Evolutionary conservation across 2,888 invertebrate species (phyloP), one percentile per base, ranked within the genome.

Genomic region (Cremastobaeus sp.): DNA sequence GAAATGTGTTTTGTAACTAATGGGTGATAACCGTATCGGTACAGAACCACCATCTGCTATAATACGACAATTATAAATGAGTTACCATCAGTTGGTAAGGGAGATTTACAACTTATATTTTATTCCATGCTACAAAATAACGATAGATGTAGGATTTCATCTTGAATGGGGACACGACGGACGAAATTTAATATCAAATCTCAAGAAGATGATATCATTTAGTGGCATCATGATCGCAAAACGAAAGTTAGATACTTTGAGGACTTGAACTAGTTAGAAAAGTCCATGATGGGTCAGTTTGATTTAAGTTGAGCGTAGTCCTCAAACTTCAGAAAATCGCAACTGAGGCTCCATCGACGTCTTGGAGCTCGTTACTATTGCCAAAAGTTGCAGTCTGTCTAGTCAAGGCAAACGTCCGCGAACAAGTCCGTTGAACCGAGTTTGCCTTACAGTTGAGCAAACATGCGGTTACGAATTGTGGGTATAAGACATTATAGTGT

Each of bases 371-470:
- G 64, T 68, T 74, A 71, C 66, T 60, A 71, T 47, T 34, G 57
- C 66, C 68, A 43, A 74, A 71, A 74, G 54, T 74, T 76, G 74
- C 62, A 59, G 76, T 66, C 66, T 48, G 71, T 62, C 70, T 64
- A 59, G 60, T 39, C 54, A 74, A 60, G 55, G 72, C 59, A 76
- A 72, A 76, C 71, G 75, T 68, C 59, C 76, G 59, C 59, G 50
- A 37, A 57, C 71, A 57, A 78, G 77, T 75, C 74, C 74, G 76
- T 73, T 76, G 76, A 71, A 75, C 77, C 75, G 62, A 65, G 68
- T 73, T 75, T 60, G 64, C 60, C 43, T 68, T 64, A 57, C 68
- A 69, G 76, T 59, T 57, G 60, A 52, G 34, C 37, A 70, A 62
- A 66, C 60, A 45, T 54, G 65, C 37, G 68, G 60, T 55, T 41